Conservation (phyloP, 1,140 invertebrate species). For the Drosophila ambigua region DNA sequence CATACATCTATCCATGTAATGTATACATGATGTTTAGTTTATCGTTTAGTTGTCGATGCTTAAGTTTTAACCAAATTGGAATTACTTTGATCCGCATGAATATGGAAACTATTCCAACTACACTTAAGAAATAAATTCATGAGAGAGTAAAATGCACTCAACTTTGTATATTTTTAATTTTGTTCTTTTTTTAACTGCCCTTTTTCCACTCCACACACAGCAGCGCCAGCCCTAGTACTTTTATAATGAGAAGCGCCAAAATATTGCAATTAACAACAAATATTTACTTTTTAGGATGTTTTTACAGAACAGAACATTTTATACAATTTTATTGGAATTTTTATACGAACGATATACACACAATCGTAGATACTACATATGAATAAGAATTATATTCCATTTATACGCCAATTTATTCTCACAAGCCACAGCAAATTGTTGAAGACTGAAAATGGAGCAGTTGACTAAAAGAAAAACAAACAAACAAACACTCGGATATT, state of each 20-base stretch:
- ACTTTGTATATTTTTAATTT: slow-evolving; percentile 59
- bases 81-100: slow-evolving; percentile 38
- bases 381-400: slow-evolving; percentile 43
- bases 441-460: slow-evolving; percentile 71
- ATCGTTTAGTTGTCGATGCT: slow-evolving; percentile 31
- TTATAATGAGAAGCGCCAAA: slow-evolving; percentile 54
- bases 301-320: slow-evolving; percentile 65
- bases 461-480: slow-evolving; percentile 44
- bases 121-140: slow-evolving; percentile 55
- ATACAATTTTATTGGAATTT: slow-evolving; percentile 65
- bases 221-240: slow-evolving; percentile 16
- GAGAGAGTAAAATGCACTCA: slow-evolving; percentile 46
- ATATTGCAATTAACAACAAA: slow-evolving; percentile 54
- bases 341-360: slow-evolving; percentile 54
- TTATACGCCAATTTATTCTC: slow-evolving; percentile 73
- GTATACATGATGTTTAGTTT: slow-evolving; percentile 40
- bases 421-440: slow-evolving; percentile 64
- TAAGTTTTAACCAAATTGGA: slow-evolving; percentile 62
- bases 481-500: slow-evolving; percentile 21
- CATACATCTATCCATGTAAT: slow-evolving; percentile 19
- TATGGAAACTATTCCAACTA: slow-evolving; percentile 40
- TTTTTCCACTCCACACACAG: slow-evolving; percentile 21
- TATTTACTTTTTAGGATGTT: slow-evolving; percentile 61
- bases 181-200: slow-evolving; percentile 25
- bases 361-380: slow-evolving; percentile 19